Evolutionary conservation across 64 coral and sea anemone species (phyloP), one percentile per base, ranked within the genome.

Genomic region (Montipora efflorescens): DNA sequence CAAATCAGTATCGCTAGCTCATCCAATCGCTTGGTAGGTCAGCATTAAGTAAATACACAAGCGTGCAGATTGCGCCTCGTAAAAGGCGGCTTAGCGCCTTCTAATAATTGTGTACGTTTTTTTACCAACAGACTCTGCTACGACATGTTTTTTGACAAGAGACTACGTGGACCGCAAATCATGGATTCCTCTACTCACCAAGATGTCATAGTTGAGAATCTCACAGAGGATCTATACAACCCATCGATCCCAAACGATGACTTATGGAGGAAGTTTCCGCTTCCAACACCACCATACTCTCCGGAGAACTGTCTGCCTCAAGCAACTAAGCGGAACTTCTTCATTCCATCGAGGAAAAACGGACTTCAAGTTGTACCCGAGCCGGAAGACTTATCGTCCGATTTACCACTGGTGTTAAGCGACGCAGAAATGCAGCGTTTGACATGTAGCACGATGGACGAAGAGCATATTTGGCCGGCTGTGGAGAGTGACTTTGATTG

Each of bases 401-500:
- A 98, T 79, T 89, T 95, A 47, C 96, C 96, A 0, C 77, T 98
- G 59, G 96, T 98, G 11, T 73, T 98, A 8, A 95, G 93, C 50
- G 96, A 98, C 88, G 96, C 93, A n/a, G 93, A 98, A 59, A 98
- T 98, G 96, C 93, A 92, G 18, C 76, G 93, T 2, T 74, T 98
- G 4, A 98, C 93, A 21, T 95, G 93, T 52, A 95, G 93, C 55
- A 84, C 96, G 18, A 94, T 94, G 15, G 78, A 94, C 62, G 92
- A 96, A 59, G 96, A 98, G 19, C 95, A 79, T 21, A 93, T 98
- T 43, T 98, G 96, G 96, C 82, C 82, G 8, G 62, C 82, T 21
- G 82, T 62, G 5, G 82, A 86, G 16, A 71, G 43, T 13, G 96
- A 98, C 11, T 92, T 94, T 53, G 93, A 94, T 59, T 58, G 84